phyloP scores from a whole-genome alignment of 1,140 invertebrate species.

The Gryllus bimaculatus region DNA sequence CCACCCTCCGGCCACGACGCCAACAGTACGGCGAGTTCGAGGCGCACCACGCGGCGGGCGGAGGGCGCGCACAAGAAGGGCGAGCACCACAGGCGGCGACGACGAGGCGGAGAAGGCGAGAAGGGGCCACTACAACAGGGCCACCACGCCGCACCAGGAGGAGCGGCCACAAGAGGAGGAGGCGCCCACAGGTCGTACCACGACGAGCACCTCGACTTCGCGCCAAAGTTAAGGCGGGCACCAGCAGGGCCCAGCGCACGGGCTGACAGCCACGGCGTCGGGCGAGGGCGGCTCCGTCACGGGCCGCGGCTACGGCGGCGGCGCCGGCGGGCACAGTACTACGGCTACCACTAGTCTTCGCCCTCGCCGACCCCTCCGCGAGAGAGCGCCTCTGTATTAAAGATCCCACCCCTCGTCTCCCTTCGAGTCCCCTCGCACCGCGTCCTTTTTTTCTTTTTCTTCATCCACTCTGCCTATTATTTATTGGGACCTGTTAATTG shows the following conservation, averaged over 20 bases:
- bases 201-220: conserved; percentile 29
- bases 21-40: conserved; percentile 41
- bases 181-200: conserved; percentile 33
- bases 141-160: conserved; percentile 33
- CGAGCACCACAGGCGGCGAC: conserved; percentile 35
- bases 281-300: background rate
- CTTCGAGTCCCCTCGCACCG: too few relatives aligned
- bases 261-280: background rate
- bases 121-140: conserved; percentile 37
- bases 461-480: too few relatives aligned
- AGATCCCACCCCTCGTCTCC: too few relatives aligned
- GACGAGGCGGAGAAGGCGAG: conserved; percentile 35
- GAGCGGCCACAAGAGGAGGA: conserved; percentile 36
- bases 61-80: conserved; percentile 41
- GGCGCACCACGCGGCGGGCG: conserved; percentile 36
- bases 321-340: conserved; percentile 8
- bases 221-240: conserved; percentile 11
- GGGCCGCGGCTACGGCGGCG: background rate
- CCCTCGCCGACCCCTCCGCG: too few relatives aligned
- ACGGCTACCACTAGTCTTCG: too few relatives aligned
- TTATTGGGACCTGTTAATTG: too few relatives aligned
- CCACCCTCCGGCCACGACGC: conserved; percentile 49
- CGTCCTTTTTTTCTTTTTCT: too few relatives aligned
- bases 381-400: too few relatives aligned
- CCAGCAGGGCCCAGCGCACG: background rate